phyloP scores from a whole-genome alignment of 2,888 invertebrate species.

The Acronicta psi region DNA sequence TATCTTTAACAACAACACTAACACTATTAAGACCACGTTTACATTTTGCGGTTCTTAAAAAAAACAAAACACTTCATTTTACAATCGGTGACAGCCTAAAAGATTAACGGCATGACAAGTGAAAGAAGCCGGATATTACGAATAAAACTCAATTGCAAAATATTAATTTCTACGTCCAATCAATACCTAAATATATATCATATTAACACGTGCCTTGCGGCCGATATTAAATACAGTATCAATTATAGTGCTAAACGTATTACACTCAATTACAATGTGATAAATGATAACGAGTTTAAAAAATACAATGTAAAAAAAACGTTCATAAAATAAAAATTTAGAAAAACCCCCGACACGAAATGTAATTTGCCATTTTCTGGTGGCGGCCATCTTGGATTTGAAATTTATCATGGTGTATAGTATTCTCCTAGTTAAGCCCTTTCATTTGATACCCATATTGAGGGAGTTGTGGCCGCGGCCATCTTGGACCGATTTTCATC shows the following conservation, averaged over 20 bases:
- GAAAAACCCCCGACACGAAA: too few relatives aligned
- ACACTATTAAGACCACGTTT: too few relatives aligned
- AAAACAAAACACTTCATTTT: neutral
- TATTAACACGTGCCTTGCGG: conserved; percentile 28
- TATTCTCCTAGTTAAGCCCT: too few relatives aligned
- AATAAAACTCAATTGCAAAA: conserved; percentile 42
- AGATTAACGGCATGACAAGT: conserved; percentile 9
- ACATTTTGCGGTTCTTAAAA: too few relatives aligned
- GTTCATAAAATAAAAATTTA: too few relatives aligned
- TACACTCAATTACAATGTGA: conserved; percentile 51
- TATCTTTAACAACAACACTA: too few relatives aligned
- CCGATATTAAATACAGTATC: conserved; percentile 45
- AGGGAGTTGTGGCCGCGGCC: too few relatives aligned
- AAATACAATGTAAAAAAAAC: conserved; percentile 18
- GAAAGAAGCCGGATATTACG: conserved; percentile 38
- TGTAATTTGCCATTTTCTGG: too few relatives aligned
- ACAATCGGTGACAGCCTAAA: conserved; percentile 9
- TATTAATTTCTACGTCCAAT: conserved; percentile 32
- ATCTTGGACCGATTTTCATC: too few relatives aligned
- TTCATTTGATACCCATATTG: too few relatives aligned
- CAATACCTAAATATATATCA: conserved; percentile 42
- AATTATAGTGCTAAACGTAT: conserved; percentile 45
- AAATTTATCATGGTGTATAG: too few relatives aligned
- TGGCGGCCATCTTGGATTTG: too few relatives aligned
- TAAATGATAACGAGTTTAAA: conserved; percentile 33